phyloP scores from a whole-genome alignment of 2,888 invertebrate species.

The Apeira syringaria region DNA sequence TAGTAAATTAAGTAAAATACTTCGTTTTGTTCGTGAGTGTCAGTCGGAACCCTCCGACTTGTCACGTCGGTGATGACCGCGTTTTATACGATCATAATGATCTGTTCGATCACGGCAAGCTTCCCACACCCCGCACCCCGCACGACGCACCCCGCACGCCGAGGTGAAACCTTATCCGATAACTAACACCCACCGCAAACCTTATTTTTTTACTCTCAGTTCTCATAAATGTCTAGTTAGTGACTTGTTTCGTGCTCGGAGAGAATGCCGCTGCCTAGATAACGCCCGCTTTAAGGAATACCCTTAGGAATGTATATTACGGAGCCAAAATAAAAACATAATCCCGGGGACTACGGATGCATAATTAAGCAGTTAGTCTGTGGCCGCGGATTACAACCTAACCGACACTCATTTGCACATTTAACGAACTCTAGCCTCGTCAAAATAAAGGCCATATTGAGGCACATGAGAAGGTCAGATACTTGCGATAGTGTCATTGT shows the following conservation, averaged over 20 bases:
- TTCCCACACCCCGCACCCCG: too few species aligned
- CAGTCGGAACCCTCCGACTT: too few species aligned
- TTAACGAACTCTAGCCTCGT: conserved; percentile 3
- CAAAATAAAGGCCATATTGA: conserved; percentile 5
- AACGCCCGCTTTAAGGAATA: conserved; percentile 55
- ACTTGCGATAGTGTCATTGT: conserved; percentile 25
- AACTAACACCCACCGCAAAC: too few species aligned
- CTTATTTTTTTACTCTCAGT: conserved; percentile 9
- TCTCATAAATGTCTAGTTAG: conserved; percentile 17
- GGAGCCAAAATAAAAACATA: conserved; percentile 66
- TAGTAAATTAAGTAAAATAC: too few species aligned
- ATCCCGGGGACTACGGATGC: conserved; percentile 54
- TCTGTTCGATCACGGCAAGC: too few species aligned
- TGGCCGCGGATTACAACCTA: conserved; percentile 50
- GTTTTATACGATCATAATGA: too few species aligned
- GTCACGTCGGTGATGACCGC: too few species aligned
- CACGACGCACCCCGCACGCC: too few species aligned
- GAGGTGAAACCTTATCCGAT: too few species aligned
- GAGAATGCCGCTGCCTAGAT: conserved; percentile 36
- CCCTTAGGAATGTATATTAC: conserved; percentile 65
- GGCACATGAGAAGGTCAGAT: background rate
- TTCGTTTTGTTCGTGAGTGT: too few species aligned
- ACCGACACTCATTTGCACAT: conserved; percentile 20
- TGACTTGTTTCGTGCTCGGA: conserved; percentile 6
- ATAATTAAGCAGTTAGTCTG: conserved; percentile 70